Conservation (phyloP, 2,113 vertebrate species). For the Thunnus maccoyii region DNA sequence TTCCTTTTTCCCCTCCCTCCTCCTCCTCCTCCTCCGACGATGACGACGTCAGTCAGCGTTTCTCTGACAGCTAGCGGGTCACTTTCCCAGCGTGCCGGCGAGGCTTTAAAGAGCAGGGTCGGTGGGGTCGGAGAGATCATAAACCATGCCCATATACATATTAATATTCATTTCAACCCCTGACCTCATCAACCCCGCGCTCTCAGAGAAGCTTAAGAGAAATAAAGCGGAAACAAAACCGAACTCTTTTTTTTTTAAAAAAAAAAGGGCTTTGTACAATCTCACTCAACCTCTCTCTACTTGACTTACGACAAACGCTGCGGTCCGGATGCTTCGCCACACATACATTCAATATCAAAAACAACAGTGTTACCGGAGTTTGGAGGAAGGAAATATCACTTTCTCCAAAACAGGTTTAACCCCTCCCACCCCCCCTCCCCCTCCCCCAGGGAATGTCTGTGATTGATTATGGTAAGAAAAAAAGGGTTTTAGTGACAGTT, state of each 20-base stretch:
- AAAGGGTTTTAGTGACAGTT: conserved; percentile 50
- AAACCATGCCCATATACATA: conserved; percentile 65
- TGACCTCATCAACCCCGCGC: conserved; percentile 11
- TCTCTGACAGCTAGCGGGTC: background rate
- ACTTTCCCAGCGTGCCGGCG: conserved; percentile 38
- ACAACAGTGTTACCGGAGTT: conserved; percentile 75
- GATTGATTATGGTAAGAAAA: conserved; percentile 53
- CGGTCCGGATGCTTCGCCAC: conserved; percentile 37
- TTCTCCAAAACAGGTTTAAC: conserved; percentile 45
- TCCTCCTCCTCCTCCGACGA: too few relatives aligned
- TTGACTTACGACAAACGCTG: conserved; percentile 9
- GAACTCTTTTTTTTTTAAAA: background rate
- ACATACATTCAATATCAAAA: conserved; percentile 81
- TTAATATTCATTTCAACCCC: conserved; percentile 52
- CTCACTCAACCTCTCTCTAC: conserved; percentile 27
- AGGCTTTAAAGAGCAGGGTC: conserved; percentile 13
- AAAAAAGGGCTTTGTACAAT: conserved; percentile 42
- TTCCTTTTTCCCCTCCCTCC: too few relatives aligned
- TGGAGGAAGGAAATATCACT: conserved; percentile 43
- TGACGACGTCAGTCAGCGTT: background rate
- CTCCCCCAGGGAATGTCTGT: conserved; percentile 70
- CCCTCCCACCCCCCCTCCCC: background rate
- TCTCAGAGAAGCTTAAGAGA: background rate
- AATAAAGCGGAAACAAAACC: conserved; percentile 4
- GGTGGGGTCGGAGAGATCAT: conserved; percentile 37